Base-by-base conservation (phyloP, 2,113 vertebrate species). In the Stegastes partitus region DNA sequence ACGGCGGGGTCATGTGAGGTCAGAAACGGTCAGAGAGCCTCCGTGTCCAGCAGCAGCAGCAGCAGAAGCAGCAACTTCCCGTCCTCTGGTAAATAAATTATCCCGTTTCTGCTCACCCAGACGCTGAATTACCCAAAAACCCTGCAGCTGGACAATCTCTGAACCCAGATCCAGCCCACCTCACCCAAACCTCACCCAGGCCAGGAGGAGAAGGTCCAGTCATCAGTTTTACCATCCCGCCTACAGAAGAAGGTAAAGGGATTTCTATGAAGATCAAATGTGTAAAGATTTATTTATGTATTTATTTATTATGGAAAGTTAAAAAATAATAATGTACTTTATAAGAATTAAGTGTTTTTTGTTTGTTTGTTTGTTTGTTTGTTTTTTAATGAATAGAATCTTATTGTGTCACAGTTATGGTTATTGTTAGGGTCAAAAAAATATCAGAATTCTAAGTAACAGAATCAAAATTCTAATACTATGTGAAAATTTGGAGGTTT, bases 181-280 rank as follows among this genome's bases (percentile, higher is more conserved):
- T 26, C 3, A 12, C 25, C n/a, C 65, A 9, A 5, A 34, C 14
- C 8, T 56, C 10, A 44, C 21, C 51, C 7, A 3, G 1, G 34
- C 55, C 0, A 2, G 18, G 7, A 65, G 8, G 2, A 7, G 58
- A 5, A 4, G 14, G 4, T 44, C 26, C 25, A 26, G 11, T 15
- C 15, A 5, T 3, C 45, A 28, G 18, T 9, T 70, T 77, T 3
- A 70, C 64, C 50, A 58, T 49, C 56, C 59, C 11, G 14, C 74
- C 73, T 11, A 74, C 58, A 18, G 68, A 81, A 14, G 28, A 71
- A 78, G 77, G 85, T 68, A 47, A 18, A 45, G 11, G 5, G 10
- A 45, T 12, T 12, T 45, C 16, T 45, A 10, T 45, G 1, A 3
- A 45, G 11, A 15, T 45, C 4, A 45, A 11, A 45, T 4, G 16